Conservation (phyloP, 2,888 invertebrate species). For the Caenorhabditis sp. region DNA sequence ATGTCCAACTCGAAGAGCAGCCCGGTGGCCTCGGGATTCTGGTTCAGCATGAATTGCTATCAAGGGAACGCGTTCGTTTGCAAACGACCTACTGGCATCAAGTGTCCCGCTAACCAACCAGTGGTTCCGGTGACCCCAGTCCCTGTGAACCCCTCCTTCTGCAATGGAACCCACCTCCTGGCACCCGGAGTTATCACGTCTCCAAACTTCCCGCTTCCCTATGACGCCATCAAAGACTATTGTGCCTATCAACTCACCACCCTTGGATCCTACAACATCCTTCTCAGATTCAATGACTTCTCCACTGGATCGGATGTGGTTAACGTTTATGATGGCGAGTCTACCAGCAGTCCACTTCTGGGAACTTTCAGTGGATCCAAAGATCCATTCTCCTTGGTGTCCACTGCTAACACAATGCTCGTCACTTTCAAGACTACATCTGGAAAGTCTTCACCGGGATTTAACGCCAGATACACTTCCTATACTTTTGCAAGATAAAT, state of each 20-base stretch:
- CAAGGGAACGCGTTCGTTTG: background rate
- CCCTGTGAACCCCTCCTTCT: background rate
- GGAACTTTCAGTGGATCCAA: background rate
- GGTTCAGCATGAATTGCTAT: constrained; percentile 3
- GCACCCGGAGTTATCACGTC: constrained; percentile 17
- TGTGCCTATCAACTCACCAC: constrained; percentile 8
- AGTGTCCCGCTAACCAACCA: background rate
- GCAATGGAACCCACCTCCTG: background rate
- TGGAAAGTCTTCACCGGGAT: background rate
- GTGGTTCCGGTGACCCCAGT: constrained; percentile 14
- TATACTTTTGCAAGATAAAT: background rate
- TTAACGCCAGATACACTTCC: constrained; percentile 1
- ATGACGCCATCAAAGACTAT: background rate
- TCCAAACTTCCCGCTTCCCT: constrained; percentile 3
- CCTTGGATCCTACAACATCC: constrained; percentile 12
- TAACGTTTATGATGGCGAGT: constrained; percentile 3
- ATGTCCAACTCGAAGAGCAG: background rate
- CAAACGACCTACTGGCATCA: background rate
- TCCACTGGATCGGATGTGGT: background rate
- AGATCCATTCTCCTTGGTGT: background rate
- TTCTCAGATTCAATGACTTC: background rate
- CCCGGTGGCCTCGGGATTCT: background rate
- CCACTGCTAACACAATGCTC: background rate
- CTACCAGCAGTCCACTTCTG: background rate
- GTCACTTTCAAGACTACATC: background rate